A percentile compares a stretch with the other conserved stretches of the same genome.
These are phyloP conservation scores for Chauna torquata DNA, from an alignment of 2,113 vertebrate genomes.

Conservation along the genomic window DNA sequence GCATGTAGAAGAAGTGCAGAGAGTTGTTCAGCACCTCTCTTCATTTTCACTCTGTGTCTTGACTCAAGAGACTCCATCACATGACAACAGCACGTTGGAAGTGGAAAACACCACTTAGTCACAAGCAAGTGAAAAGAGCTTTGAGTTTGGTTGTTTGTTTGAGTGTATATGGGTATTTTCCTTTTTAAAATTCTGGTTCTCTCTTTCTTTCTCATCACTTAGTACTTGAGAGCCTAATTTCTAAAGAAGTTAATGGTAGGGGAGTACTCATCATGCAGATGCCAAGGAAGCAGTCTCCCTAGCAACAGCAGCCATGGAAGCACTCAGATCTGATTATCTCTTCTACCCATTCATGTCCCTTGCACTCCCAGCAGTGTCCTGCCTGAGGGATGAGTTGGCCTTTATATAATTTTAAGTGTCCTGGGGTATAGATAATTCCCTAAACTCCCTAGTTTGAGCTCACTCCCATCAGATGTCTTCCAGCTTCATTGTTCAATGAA, in stretches of 20 bases:
- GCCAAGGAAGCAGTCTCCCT: constrained; percentile 32
- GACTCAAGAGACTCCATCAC: background rate
- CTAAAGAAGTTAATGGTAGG: constrained; percentile 11
- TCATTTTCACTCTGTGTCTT: background rate
- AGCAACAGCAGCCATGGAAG: constrained; percentile 52
- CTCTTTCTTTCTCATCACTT: background rate
- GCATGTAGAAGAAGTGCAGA: background rate
- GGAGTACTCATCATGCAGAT: background rate
- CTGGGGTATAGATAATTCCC: background rate
- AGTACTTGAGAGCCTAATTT: constrained; percentile 21
- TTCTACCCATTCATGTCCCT: background rate
- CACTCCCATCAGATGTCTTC: background rate
- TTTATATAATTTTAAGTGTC: background rate
- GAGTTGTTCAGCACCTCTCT: background rate
- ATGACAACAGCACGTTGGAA: background rate
- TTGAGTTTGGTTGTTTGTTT: background rate
- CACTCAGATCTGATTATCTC: background rate
- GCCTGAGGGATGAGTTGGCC: background rate
- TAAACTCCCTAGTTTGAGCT: background rate
- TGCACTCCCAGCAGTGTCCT: background rate
- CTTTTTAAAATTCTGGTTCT: background rate
- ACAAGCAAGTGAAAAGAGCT: background rate
- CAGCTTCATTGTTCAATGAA: accelerated
- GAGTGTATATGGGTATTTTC: background rate
- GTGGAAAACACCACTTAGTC: background rate